Percentiles rank a stretch among this genome's conserved stretches.
These are phyloP conservation scores for Gymnocypris eckloni DNA, from an alignment of 2,797 vertebrate species.

Conservation along the genomic window DNA sequence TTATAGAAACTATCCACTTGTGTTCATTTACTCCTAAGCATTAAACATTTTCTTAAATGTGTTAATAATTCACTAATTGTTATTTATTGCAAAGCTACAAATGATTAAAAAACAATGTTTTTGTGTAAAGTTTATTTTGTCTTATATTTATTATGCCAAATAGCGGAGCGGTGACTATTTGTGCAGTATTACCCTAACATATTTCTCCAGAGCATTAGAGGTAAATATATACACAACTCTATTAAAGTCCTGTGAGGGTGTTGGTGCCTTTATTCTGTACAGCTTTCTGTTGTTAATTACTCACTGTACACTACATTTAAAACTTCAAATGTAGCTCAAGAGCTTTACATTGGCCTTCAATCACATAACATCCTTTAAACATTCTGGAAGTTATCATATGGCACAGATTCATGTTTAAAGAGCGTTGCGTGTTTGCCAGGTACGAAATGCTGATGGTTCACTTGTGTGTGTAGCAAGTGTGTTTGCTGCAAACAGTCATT, in stretches of 20 bases:
- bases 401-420: conserved; percentile 63
- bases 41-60: background rate
- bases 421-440: conserved; percentile 58
- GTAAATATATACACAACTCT: conserved; percentile 53
- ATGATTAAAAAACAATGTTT: background rate
- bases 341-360: conserved; percentile 39
- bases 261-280: conserved; percentile 74
- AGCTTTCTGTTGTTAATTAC: conserved; percentile 69
- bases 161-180: background rate
- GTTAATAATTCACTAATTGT: no score
- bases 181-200: background rate
- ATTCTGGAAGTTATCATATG: conserved; percentile 35
- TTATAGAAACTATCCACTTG: background rate
- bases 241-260: conserved; percentile 83
- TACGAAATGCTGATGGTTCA: conserved; percentile 69
- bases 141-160: background rate
- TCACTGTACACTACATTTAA: conserved; percentile 64
- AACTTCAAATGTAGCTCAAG: conserved; percentile 67
- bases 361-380: conserved; percentile 49
- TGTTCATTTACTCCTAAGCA: background rate
- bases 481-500: conserved; percentile 6
- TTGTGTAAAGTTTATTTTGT: background rate
- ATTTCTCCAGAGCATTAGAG: background rate
- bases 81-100: background rate
- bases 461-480: conserved; percentile 12